Evolutionary conservation across 2,888 invertebrate genomes (phyloP).

Genomic region (Caenorhabditis sinica): DNA sequence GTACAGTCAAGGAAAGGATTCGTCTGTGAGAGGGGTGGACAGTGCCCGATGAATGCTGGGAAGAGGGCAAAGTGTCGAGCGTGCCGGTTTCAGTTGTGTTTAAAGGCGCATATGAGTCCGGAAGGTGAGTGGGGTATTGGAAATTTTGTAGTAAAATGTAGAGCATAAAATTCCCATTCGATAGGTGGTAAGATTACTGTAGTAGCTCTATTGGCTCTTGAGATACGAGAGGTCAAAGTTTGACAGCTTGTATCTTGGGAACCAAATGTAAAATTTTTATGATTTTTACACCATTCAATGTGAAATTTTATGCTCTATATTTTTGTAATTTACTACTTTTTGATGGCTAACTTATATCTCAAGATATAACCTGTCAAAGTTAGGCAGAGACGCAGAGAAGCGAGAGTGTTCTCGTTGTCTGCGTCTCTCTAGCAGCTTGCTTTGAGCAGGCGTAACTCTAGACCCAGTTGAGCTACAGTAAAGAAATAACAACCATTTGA

Average conservation of each 20-base stretch:
- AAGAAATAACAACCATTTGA: neutral
- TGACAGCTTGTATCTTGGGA: too few species aligned
- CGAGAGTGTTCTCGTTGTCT: too few species aligned
- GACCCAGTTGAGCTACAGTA: neutral
- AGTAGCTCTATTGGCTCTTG: neutral
- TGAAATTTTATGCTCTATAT: too few species aligned
- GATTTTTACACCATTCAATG: too few species aligned
- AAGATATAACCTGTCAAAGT: too few species aligned
- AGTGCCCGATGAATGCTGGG: conserved; percentile 63
- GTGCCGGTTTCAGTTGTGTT: conserved; percentile 65
- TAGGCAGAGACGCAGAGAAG: too few species aligned
- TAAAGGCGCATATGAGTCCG: conserved; percentile 64
- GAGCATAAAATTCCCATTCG: neutral
- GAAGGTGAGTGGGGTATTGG: conserved; percentile 40
- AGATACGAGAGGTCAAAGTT: neutral
- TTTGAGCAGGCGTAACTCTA: neutral
- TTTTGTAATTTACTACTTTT: too few species aligned
- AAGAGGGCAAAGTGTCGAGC: conserved; percentile 65
- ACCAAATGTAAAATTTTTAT: too few species aligned
- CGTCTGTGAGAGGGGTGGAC: conserved; percentile 65
- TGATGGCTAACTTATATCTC: too few species aligned
- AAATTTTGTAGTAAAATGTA: too few species aligned
- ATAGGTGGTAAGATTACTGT: neutral
- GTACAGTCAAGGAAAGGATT: conserved; percentile 60
- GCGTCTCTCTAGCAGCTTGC: neutral